Evolutionary conservation across 2,113 vertebrate species (phyloP), one percentile per base, ranked within the genome.

Genomic region (Abramis brama): DNA sequence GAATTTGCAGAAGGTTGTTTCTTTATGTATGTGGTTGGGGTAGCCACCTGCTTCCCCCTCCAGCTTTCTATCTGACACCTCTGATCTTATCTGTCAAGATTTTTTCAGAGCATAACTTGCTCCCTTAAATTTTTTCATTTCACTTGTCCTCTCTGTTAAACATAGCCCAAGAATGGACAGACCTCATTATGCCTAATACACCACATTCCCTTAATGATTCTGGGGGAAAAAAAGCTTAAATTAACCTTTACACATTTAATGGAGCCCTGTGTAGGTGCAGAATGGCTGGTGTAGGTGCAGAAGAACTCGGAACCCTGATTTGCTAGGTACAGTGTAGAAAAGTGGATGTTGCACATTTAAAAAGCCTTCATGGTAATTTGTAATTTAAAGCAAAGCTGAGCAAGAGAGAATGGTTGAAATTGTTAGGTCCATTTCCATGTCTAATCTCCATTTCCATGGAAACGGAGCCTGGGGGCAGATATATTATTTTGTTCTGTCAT

Each of bases 61-160:
- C 82, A 79, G 82, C 85, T 86, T 83, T 79, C 71, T 33, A 77
- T 79, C 88, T 79, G 70, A 73, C 45, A n/a, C 73, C 89, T 90
- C 85, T 90, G 89, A 91, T 91, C 89, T 89, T 85, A 89, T 90
- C 86, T 80, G 59, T 78, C 78, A 85, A 74, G 57, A 71, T 33
- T 77, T 83, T 85, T 73, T 84, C 74, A 89, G 60, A 85, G 82
- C 76, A 84, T 76, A 74, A 86, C 85, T 79, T 86, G 21, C 77
- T 85, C 83, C 80, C 80, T 86, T 91, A 85, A 45, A 79, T 85
- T 91, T 89, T 90, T 86, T n/a, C 70, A 89, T 90, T 83, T 84
- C 82, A 86, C 79, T 81, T 39, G 73, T 25, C 43, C 62, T 36
- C 57, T 11, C 73, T 60, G 11, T 83, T 73, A 85, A 82, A 83